Evolutionary conservation across 1,140 invertebrate genomes (phyloP).

Genomic region (Penaeus chinensis): DNA sequence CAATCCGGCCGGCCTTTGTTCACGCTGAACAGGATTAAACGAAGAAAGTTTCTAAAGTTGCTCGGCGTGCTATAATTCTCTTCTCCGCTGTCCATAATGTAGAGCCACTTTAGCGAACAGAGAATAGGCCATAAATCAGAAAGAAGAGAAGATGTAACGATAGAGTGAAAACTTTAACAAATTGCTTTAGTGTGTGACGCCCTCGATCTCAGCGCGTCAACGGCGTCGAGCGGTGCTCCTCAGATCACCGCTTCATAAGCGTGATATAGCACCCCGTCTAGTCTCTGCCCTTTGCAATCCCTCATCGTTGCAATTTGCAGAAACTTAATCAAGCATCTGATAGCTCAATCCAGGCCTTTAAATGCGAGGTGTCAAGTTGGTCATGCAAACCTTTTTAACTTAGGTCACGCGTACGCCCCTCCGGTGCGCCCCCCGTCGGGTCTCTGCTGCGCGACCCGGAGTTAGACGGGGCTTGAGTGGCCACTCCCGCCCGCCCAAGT

Average conservation of each 20-base stretch:
- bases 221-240: neutral
- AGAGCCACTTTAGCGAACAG: slow-evolving; percentile 26
- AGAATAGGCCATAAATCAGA: slow-evolving; percentile 43
- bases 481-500: neutral
- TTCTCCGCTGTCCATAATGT: slow-evolving; percentile 8
- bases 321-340: slow-evolving; percentile 56
- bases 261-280: slow-evolving; percentile 48
- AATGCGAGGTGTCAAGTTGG: slow-evolving; percentile 43
- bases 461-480: neutral
- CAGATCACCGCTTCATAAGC: slow-evolving; percentile 11
- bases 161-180: slow-evolving; percentile 53
- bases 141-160: slow-evolving; percentile 47
- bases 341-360: slow-evolving; percentile 45
- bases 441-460: neutral
- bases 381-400: slow-evolving; percentile 51
- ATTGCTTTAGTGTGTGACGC: slow-evolving; percentile 30
- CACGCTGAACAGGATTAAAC: too few species aligned
- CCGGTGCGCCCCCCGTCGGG: slow-evolving; percentile 33
- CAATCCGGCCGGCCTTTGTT: too few species aligned
- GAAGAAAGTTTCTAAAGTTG: neutral
- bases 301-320: slow-evolving; percentile 52
- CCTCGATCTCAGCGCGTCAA: neutral
- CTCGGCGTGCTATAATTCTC: neutral
- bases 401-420: slow-evolving; percentile 30
- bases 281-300: slow-evolving; percentile 25